Conservation (phyloP, 2,888 invertebrate species). For the Kuschelorhynchus macadamiae region DNA sequence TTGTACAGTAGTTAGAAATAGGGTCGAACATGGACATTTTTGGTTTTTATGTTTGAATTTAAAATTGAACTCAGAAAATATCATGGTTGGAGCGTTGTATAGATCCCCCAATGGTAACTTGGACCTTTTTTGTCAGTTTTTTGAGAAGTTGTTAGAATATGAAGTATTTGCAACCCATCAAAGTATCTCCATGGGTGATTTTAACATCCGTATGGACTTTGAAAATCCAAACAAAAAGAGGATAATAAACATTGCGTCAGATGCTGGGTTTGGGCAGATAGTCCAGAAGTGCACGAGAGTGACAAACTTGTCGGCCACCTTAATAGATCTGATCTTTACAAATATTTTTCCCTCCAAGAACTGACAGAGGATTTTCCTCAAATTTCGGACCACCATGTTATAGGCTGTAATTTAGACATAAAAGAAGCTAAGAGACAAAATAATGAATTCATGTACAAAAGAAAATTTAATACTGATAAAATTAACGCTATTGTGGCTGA, state of each 20-base stretch:
- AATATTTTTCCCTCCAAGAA: background rate
- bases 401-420: background rate
- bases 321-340: background rate
- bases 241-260: background rate
- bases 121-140: conserved; percentile 4
- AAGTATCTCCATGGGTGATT: background rate
- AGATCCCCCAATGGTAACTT: background rate
- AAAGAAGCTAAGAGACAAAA: background rate
- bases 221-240: background rate
- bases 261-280: background rate
- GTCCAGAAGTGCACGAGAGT: conserved; percentile 3
- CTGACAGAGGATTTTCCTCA: background rate
- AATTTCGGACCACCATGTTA: conserved; percentile 3
- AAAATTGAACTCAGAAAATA: background rate
- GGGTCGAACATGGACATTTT: background rate
- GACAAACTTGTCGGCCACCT: background rate
- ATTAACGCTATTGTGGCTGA: too few species aligned
- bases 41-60: conserved; percentile 5
- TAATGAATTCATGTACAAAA: background rate
- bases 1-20: conserved; percentile 5
- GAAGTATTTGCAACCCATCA: background rate
- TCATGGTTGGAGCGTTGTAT: background rate
- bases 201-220: background rate
- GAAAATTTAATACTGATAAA: background rate
- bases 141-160: background rate